These are phyloP conservation scores for Pseudomyrmex concolor DNA, from an alignment of 1,140 invertebrate genomes.

Conservation along the genomic window DNA sequence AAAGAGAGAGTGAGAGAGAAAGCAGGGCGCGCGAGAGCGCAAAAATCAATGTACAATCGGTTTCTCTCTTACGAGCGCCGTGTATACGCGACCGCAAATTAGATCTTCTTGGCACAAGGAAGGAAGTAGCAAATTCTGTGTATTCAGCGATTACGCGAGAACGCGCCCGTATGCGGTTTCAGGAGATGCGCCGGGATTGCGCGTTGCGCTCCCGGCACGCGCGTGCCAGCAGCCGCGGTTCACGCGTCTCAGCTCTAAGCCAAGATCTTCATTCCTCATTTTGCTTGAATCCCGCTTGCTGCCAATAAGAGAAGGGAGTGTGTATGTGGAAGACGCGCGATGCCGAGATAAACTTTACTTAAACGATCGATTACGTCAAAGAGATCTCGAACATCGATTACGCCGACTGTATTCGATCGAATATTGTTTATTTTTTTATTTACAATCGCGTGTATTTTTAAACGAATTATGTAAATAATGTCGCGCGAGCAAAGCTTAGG, in stretches of 20 bases:
- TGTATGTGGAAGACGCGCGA: background rate
- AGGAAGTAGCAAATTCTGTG: background rate
- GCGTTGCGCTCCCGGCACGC: constrained; percentile 5
- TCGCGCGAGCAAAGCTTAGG: too few relatives aligned
- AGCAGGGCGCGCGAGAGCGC: too few relatives aligned
- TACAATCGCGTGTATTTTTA: too few relatives aligned
- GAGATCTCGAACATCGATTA: too few relatives aligned
- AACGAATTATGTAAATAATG: too few relatives aligned
- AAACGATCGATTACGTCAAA: too few relatives aligned
- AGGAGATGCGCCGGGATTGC: constrained; percentile 29
- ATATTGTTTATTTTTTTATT: too few relatives aligned
- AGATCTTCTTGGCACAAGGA: constrained; percentile 15
- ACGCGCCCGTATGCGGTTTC: constrained; percentile 45
- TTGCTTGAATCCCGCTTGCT: constrained; percentile 13
- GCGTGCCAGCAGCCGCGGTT: constrained; percentile 28
- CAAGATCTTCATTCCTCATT: background rate
- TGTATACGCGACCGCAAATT: constrained; percentile 46
- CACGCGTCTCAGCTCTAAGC: constrained; percentile 21
- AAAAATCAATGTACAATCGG: constrained; percentile 30
- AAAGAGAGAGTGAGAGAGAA: too few relatives aligned
- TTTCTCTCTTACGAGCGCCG: background rate
- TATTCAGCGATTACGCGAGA: constrained; percentile 41
- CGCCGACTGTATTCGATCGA: too few relatives aligned
- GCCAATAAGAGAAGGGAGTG: constrained; percentile 17
- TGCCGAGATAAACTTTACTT: background rate